A percentile compares a stretch with the other conserved stretches of the same genome.
phyloP scores from a whole-genome alignment of 2,113 vertebrate species.

The Herpailurus yagouaroundi region DNA sequence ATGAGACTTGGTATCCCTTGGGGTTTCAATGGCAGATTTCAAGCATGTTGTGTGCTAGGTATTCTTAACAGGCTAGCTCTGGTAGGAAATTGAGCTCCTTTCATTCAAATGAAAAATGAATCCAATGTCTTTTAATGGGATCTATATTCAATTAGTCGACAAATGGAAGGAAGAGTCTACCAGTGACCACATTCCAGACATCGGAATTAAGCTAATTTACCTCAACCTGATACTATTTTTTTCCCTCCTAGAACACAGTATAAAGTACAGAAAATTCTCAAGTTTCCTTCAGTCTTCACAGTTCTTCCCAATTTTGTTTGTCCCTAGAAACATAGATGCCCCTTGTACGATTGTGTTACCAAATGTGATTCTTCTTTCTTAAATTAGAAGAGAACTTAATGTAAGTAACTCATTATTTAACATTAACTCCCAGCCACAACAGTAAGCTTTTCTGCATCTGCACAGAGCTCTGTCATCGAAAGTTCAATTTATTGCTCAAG shows the following conservation, averaged over 20 bases:
- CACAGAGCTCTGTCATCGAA: background rate
- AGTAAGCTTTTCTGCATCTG: background rate
- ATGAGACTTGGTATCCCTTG: background rate
- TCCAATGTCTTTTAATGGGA: background rate
- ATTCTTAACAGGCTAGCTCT: background rate
- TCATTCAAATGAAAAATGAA: background rate
- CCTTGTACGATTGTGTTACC: background rate
- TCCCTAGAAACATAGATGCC: background rate
- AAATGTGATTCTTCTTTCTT: constrained; percentile 47
- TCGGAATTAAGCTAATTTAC: constrained; percentile 35
- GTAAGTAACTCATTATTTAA: background rate
- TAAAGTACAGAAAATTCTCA: background rate
- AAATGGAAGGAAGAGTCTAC: background rate
- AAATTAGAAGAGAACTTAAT: constrained; percentile 6
- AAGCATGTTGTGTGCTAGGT: background rate
- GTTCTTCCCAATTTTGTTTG: background rate
- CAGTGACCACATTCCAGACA: constrained; percentile 24
- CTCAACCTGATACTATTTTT: constrained; percentile 20
- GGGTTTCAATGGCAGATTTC: background rate
- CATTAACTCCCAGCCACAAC: background rate
- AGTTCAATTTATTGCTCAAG: background rate
- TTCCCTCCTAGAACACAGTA: background rate
- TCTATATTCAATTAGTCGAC: constrained; percentile 42
- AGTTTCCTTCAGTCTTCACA: background rate
- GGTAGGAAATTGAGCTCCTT: background rate